Evolutionary conservation across 2,113 vertebrate genomes (phyloP).

Genomic region (Sinocyclocheilus maitianheensis): DNA sequence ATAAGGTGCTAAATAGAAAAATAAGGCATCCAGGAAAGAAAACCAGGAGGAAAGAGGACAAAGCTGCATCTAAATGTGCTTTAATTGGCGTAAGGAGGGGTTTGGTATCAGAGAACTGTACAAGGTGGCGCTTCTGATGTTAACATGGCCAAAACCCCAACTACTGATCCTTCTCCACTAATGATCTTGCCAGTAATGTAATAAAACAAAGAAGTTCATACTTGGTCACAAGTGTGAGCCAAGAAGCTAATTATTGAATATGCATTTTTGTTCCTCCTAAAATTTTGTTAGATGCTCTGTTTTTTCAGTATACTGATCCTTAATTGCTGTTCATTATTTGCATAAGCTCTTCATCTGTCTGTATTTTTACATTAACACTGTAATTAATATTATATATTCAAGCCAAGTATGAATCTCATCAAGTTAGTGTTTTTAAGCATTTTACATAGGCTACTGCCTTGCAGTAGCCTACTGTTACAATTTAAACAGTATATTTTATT

Average conservation of each 20-base stretch:
- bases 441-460: too few species aligned
- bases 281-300: too few species aligned
- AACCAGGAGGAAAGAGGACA: background rate
- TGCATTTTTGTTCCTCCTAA: background rate
- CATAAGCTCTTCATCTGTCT: too few species aligned
- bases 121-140: conserved; percentile 28
- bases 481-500: too few species aligned
- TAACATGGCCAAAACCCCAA: background rate
- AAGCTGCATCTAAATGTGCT: conserved; percentile 4
- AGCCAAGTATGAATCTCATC: too few species aligned
- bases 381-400: too few species aligned
- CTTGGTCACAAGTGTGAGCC: background rate
- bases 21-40: conserved; percentile 25
- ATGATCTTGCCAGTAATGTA: conserved; percentile 21
- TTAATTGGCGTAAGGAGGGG: conserved; percentile 24
- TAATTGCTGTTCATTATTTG: background rate
- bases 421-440: too few species aligned
- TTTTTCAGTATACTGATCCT: background rate
- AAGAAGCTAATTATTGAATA: background rate
- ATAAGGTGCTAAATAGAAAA: conserved; percentile 34
- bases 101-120: conserved; percentile 22
- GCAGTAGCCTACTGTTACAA: too few species aligned
- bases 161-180: background rate
- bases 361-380: too few species aligned
- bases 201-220: conserved; percentile 1